These are phyloP conservation scores for Selenia dentaria DNA, from an alignment of 2,888 invertebrate species.

Conservation along the genomic window DNA sequence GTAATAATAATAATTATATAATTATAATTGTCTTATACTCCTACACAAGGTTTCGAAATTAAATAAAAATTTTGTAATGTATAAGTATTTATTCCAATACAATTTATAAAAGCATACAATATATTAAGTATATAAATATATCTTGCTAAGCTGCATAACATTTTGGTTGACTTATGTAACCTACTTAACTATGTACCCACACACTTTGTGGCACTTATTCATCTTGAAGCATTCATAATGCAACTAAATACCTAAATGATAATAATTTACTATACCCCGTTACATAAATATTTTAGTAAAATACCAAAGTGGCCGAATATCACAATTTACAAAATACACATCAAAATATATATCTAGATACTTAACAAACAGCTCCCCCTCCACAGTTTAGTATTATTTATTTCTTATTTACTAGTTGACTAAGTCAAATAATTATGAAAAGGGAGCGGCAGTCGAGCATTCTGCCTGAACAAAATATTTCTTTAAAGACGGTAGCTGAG, in stretches of 20 bases:
- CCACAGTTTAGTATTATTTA: too few relatives aligned
- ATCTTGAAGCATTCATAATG: conserved; percentile 54
- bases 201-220: conserved; percentile 25
- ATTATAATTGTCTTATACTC: too few relatives aligned
- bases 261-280: too few relatives aligned
- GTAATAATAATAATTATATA: too few relatives aligned
- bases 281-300: conserved; percentile 45
- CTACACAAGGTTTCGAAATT: too few relatives aligned
- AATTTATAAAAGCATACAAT: not conserved
- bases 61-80: not conserved
- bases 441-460: too few relatives aligned
- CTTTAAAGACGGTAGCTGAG: too few relatives aligned
- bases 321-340: conserved; percentile 15
- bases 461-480: too few relatives aligned
- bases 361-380: conserved; percentile 29
- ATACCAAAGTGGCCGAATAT: conserved; percentile 31
- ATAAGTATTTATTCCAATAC: conserved; percentile 4
- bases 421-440: too few relatives aligned
- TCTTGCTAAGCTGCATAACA: conserved; percentile 7
- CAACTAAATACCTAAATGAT: too few relatives aligned
- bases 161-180: conserved; percentile 19
- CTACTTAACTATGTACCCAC: conserved; percentile 5
- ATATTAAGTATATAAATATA: not conserved
- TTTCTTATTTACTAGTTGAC: too few relatives aligned
- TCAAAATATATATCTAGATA: conserved; percentile 4